Evolutionary conservation across 1,140 invertebrate species (phyloP).

Genomic region (Monomorium pharaonis): DNA sequence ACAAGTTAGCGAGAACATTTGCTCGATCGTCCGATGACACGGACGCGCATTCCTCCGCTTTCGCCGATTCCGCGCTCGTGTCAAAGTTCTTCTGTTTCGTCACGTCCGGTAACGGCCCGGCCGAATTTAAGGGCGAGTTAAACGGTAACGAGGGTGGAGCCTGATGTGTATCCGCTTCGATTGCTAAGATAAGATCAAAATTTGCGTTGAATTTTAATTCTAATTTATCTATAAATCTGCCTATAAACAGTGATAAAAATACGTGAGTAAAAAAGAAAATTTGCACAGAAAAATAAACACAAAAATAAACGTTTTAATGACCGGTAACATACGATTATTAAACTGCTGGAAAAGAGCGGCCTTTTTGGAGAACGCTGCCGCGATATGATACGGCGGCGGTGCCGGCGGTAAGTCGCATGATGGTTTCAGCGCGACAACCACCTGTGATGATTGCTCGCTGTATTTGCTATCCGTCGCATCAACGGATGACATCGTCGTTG

Average conservation of each 20-base stretch:
- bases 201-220: not conserved
- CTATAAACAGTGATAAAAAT: not conserved
- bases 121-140: conserved; percentile 28
- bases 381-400: conserved; percentile 90
- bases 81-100: conserved; percentile 41
- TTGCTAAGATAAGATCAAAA: conserved; percentile 36
- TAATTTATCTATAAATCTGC: not conserved
- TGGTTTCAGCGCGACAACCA: conserved; percentile 55
- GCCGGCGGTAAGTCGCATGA: conserved; percentile 78
- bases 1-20: not conserved
- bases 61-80: conserved; percentile 26
- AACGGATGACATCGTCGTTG: conserved; percentile 50
- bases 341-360: conserved; percentile 85
- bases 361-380: conserved; percentile 89
- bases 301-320: not conserved
- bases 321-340: conserved; percentile 71
- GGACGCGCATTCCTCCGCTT: conserved; percentile 46
- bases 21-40: not conserved
- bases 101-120: conserved; percentile 41
- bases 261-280: not conserved
- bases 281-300: not conserved
- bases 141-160: conserved; percentile 31
- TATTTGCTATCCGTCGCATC: conserved; percentile 62
- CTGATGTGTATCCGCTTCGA: conserved; percentile 16
- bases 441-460: conserved; percentile 48